A percentile compares a stretch with the other conserved stretches of the same genome.
phyloP scores from a whole-genome alignment of 2,113 vertebrate genomes.

The Stigmatopora nigra region DNA sequence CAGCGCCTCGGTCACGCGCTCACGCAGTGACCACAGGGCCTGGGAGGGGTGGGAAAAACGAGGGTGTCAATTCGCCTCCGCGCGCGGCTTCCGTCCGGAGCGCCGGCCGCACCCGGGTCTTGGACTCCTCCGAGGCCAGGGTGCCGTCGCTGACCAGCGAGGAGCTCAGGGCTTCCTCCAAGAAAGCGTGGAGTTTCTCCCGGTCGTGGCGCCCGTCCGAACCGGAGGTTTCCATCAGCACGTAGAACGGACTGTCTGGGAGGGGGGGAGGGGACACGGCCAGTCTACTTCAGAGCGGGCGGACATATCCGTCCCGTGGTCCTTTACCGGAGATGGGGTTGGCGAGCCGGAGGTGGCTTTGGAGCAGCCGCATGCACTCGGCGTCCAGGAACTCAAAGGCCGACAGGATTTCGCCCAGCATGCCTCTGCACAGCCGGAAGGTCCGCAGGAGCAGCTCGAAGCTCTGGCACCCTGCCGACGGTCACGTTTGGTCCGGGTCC shows the following conservation, averaged over 20 bases:
- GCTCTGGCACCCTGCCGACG: constrained; percentile 76
- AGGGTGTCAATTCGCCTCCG: too few relatives aligned
- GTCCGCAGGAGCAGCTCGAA: constrained; percentile 81
- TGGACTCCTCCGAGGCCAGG: constrained; percentile 77
- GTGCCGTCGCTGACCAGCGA: constrained; percentile 80
- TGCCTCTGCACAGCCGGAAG: constrained; percentile 76
- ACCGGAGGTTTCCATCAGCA: constrained; percentile 89
- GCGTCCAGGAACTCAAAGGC: constrained; percentile 91
- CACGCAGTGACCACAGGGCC: constrained; percentile 86
- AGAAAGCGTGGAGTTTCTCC: constrained; percentile 81
- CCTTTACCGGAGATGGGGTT: constrained; percentile 80
- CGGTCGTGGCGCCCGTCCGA: constrained; percentile 76
- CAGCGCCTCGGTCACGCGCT: constrained; percentile 87
- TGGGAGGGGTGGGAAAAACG: neutral
- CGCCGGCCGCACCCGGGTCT: constrained; percentile 73
- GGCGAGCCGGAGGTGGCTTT: constrained; percentile 76
- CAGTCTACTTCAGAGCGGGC: too few relatives aligned
- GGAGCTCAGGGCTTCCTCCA: constrained; percentile 73
- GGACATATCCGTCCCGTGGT: too few relatives aligned
- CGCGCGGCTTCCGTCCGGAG: neutral
- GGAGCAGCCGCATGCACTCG: constrained; percentile 81
- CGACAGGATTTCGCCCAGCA: constrained; percentile 92
- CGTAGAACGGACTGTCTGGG: constrained; percentile 84
- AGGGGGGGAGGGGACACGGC: too few relatives aligned
- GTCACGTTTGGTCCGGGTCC: too few relatives aligned